Evolutionary conservation across 1,140 invertebrate species (phyloP), one percentile per base, ranked within the genome.

Genomic region (Oedothorax gibbosus): DNA sequence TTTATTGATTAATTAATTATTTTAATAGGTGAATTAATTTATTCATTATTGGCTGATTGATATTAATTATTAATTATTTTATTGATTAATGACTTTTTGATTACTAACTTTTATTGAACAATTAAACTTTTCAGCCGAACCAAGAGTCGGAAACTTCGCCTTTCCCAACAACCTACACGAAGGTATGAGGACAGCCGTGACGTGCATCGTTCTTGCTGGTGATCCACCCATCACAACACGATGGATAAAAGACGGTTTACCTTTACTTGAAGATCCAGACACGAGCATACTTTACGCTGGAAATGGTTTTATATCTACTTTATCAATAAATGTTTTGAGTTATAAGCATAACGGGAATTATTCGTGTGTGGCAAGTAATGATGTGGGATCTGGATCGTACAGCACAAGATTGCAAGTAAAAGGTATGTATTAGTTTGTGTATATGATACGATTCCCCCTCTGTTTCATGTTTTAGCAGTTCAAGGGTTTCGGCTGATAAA

Each of bases 141-240:
- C 93, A 86, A 91, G 91, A 90, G 92, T 93, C 87, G 90, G 91
- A 89, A 91, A 92, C 85, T 93, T 93, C 90, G 91, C 90, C 88
- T 93, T 92, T 88, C 91, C 92, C 51, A 89, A 88, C 77, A 91
- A 92, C 88, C 90, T 94, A 7, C 93, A 94, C 85, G 91, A 91
- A 87, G 92, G 92, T 90, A 90, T 66, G 92, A 91, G 85, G 90
- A 92, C 88, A 89, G 93, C 90, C 90, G 91, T 90, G 90, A 91
- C 91, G 71, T 89, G 86, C 85, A 87, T 85, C 35, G 87, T 88
- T 7, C 73, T 86, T 20, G 88, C 87, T 87, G 91, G 91, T 83
- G 91, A 91, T 87, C 90, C 91, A 73, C 90, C 91, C 68, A 89
- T 91, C 64, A 90, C 90, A 87, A 91, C 91, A 72, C 89, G 89